These are phyloP conservation scores for Hippocampus mohnikei DNA, from an alignment of 2,113 vertebrate species.

Conservation along the genomic window DNA sequence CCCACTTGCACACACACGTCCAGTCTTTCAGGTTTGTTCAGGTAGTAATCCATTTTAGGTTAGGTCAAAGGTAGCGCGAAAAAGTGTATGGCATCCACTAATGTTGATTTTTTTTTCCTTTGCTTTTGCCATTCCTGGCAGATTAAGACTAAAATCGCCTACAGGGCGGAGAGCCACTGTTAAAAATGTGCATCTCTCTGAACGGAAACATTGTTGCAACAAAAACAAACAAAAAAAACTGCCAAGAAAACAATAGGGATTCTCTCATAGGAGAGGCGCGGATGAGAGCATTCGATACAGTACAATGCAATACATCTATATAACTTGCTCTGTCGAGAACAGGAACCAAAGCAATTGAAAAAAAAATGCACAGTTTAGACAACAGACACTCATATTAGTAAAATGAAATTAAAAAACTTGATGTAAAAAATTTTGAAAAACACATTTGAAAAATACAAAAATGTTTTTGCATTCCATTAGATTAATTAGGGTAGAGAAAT, in stretches of 20 bases:
- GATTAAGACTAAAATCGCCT: constrained; percentile 3
- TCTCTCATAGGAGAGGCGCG: background rate
- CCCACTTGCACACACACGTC: constrained; percentile 19
- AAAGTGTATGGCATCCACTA: background rate
- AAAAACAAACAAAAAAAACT: background rate
- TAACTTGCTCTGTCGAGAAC: too few relatives aligned
- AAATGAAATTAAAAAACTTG: too few relatives aligned
- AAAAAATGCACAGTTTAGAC: too few relatives aligned
- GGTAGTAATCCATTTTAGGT: constrained; percentile 13
- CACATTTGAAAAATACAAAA: too few relatives aligned
- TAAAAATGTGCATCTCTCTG: background rate
- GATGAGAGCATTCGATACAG: too few relatives aligned
- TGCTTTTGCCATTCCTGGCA: background rate
- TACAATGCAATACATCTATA: too few relatives aligned
- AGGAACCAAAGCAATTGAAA: too few relatives aligned
- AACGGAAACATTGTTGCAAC: background rate
- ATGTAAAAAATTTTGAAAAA: too few relatives aligned
- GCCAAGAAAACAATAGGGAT: background rate
- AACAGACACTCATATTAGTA: too few relatives aligned
- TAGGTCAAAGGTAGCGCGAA: background rate
- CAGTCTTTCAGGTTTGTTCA: constrained; percentile 53
- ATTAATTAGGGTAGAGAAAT: too few relatives aligned
- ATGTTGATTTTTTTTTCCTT: constrained; percentile 8
- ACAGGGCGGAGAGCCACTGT: background rate
- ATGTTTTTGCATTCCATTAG: too few relatives aligned